Conservation (phyloP, 2,888 invertebrate genomes). For the Leuctra nigra region DNA sequence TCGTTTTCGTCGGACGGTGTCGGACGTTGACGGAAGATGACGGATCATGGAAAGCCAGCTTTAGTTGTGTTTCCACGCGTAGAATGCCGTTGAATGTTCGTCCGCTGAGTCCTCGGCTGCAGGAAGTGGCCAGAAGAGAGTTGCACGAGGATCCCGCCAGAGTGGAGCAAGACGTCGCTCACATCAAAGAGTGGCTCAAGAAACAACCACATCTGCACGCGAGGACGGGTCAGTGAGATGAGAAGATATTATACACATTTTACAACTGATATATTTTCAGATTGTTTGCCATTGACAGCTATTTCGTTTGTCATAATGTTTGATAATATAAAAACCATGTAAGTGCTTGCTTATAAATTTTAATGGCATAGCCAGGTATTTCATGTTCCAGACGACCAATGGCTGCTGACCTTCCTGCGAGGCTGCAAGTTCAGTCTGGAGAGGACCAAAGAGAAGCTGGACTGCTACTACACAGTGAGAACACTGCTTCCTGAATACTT, state of each 20-base stretch:
- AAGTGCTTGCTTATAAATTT: too few species aligned
- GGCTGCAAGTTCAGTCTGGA: slow-evolving; percentile 83
- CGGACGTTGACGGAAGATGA: too few species aligned
- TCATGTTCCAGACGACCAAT: slow-evolving; percentile 57
- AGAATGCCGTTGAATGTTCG: slow-evolving; percentile 10
- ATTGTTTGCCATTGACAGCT: too few species aligned
- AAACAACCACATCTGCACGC: slow-evolving; percentile 30
- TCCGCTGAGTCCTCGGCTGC: slow-evolving; percentile 27
- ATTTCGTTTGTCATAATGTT: too few species aligned
- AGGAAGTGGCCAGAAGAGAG: slow-evolving; percentile 26
- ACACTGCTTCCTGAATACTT: slow-evolving; percentile 78
- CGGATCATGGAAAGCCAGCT: too few species aligned
- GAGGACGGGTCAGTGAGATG: slow-evolving; percentile 8
- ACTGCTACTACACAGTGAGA: slow-evolving; percentile 85
- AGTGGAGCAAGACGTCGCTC: slow-evolving; percentile 26
- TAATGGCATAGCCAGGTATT: too few species aligned
- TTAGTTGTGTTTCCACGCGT: too few species aligned
- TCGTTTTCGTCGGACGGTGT: too few species aligned
- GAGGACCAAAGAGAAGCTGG: slow-evolving; percentile 76
- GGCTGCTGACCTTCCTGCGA: slow-evolving; percentile 73
- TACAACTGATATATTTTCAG: too few species aligned
- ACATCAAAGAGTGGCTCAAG: slow-evolving; percentile 31
- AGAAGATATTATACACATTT: too few species aligned
- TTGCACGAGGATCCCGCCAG: slow-evolving; percentile 29
- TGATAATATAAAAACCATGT: too few species aligned